Percentiles rank a stretch among this genome's conserved stretches.
Evolutionary conservation across 1,140 invertebrate genomes (phyloP).

Genomic region (Zophobas morio): DNA sequence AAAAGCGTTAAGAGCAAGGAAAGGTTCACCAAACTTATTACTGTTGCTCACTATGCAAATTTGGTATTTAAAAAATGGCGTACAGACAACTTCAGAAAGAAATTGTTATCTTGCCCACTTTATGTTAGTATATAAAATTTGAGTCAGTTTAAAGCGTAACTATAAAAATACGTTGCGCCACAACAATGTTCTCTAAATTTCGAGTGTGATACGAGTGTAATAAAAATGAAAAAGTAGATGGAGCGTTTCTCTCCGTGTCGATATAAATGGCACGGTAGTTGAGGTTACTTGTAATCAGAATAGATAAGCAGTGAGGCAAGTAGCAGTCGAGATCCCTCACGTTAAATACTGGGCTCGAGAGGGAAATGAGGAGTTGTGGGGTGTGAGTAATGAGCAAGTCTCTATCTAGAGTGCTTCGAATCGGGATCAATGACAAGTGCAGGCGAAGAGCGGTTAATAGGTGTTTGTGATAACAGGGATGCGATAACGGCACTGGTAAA

Average conservation of each 20-base stretch:
- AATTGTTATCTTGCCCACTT: too few relatives aligned
- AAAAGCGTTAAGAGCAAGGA: too few relatives aligned
- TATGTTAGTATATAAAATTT: too few relatives aligned
- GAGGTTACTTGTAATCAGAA: constrained; percentile 57
- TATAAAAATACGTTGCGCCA: too few relatives aligned
- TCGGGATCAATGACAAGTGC: constrained; percentile 68
- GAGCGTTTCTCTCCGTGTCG: background rate
- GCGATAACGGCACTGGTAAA: constrained; percentile 65
- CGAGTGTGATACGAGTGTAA: too few relatives aligned
- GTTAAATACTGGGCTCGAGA: constrained; percentile 57
- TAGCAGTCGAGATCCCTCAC: constrained; percentile 53
- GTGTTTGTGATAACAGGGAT: constrained; percentile 67
- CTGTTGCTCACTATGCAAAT: too few relatives aligned
- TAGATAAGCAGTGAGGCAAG: constrained; percentile 61
- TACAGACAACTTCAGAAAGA: too few relatives aligned
- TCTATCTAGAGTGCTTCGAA: constrained; percentile 65
- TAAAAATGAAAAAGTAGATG: background rate
- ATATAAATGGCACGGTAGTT: background rate
- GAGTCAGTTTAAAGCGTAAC: too few relatives aligned
- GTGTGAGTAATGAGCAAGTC: constrained; percentile 67
- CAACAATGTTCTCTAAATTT: too few relatives aligned
- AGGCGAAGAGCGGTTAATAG: constrained; percentile 68
- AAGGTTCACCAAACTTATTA: too few relatives aligned
- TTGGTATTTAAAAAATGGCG: too few relatives aligned
- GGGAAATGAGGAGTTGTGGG: constrained; percentile 59